These are phyloP conservation scores for Dendroctonus valens DNA, from an alignment of 1,140 invertebrate genomes.

Conservation along the genomic window DNA sequence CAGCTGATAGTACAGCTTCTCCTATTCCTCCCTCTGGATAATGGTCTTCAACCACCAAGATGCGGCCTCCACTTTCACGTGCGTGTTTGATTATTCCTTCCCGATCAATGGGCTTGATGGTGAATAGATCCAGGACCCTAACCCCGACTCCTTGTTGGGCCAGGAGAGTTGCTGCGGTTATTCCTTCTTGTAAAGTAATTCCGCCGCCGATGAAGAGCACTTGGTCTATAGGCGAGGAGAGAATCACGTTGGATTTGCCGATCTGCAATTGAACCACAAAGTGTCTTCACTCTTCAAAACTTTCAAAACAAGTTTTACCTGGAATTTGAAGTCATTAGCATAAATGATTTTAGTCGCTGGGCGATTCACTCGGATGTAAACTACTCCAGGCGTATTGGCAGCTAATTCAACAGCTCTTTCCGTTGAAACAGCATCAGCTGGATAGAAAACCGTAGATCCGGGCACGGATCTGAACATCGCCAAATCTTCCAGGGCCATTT, in stretches of 20 bases:
- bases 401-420: constrained; percentile 94
- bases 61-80: constrained; percentile 71
- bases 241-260: constrained; percentile 78
- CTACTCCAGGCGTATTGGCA: constrained; percentile 94
- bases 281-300: no score
- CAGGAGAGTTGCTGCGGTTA: constrained; percentile 81
- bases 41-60: constrained; percentile 97
- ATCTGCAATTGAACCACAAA: constrained; percentile 51
- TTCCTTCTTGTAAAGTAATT: constrained; percentile 87
- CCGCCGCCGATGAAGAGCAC: constrained; percentile 88
- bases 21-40: constrained; percentile 94
- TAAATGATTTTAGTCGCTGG: constrained; percentile 89
- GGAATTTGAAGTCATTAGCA: constrained; percentile 79
- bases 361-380: constrained; percentile 92
- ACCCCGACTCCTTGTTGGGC: constrained; percentile 66
- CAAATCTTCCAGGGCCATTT: constrained; percentile 98
- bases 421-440: constrained; percentile 90
- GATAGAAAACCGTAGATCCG: constrained; percentile 94
- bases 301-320: constrained; percentile 50
- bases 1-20: constrained; percentile 85
- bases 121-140: constrained; percentile 90
- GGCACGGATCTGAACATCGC: constrained; percentile 94
- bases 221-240: constrained; percentile 70
- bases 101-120: constrained; percentile 92
- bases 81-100: constrained; percentile 76